A percentile compares a stretch with the other conserved stretches of the same genome.
phyloP scores from a whole-genome alignment of 1,140 invertebrate genomes.

The Mercenaria mercenaria region DNA sequence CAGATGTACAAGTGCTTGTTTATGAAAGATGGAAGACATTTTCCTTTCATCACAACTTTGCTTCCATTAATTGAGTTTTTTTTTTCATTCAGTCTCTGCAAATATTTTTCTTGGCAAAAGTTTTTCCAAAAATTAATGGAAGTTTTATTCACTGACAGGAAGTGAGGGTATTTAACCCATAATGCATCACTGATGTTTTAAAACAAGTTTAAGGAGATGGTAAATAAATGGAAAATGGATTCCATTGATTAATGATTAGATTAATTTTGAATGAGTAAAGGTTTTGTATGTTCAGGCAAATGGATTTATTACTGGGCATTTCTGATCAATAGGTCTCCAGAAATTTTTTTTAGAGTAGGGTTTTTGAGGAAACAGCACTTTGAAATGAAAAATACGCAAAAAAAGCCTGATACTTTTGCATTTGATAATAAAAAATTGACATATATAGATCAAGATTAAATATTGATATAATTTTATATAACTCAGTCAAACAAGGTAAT shows the following conservation, averaged over 20 bases:
- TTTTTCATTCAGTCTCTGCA: neutral
- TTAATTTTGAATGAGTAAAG: neutral
- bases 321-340: neutral
- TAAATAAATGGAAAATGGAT: constrained; percentile 37
- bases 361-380: too few relatives aligned
- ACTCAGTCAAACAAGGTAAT: too few relatives aligned
- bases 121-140: constrained; percentile 13
- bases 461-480: too few relatives aligned
- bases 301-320: neutral
- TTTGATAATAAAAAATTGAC: too few relatives aligned
- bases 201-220: constrained; percentile 24
- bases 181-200: constrained; percentile 41
- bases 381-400: too few relatives aligned
- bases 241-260: constrained; percentile 28
- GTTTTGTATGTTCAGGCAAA: constrained; percentile 15
- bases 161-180: constrained; percentile 19
- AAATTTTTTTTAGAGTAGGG: too few relatives aligned
- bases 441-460: too few relatives aligned
- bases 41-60: neutral
- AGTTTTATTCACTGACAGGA: neutral
- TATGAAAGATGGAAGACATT: neutral
- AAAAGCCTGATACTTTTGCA: too few relatives aligned
- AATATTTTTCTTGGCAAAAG: constrained; percentile 39
- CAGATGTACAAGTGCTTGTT: neutral
- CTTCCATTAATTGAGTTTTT: neutral